A percentile compares a stretch with the other conserved stretches of the same genome.
These are phyloP conservation scores for Rotaria magnacalcarata DNA, from an alignment of 2,888 invertebrate species.

Conservation along the genomic window DNA sequence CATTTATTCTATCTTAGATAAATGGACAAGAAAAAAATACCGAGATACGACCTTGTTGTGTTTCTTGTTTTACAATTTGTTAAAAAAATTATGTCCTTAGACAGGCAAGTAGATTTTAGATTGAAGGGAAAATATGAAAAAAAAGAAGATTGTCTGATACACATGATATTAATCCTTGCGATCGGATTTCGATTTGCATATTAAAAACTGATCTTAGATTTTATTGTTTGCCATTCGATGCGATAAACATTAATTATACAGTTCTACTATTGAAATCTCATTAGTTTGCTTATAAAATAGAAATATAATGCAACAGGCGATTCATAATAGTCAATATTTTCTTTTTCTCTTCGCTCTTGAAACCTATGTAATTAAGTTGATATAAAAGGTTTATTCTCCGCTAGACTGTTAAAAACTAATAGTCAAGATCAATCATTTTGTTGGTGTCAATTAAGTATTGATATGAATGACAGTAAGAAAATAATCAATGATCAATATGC, in stretches of 20 bases:
- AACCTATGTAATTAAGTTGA: constrained; percentile 5
- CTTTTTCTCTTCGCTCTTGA: neutral
- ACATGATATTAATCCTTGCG: no score
- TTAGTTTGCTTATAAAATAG: neutral
- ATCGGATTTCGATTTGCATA: neutral
- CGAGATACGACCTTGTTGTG: no score
- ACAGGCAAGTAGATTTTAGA: no score
- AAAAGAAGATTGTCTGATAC: no score
- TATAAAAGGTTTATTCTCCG: neutral
- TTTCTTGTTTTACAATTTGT: no score
- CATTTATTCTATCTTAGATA: no score
- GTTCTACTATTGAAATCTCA: neutral
- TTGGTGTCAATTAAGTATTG: neutral
- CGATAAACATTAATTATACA: neutral
- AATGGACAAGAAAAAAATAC: no score
- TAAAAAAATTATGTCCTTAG: no score
- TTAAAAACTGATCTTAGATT: neutral
- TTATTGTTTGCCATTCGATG: neutral
- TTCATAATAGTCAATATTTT: constrained; percentile 1
- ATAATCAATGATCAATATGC: neutral
- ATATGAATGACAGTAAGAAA: neutral
- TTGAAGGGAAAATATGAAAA: no score
- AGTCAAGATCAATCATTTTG: neutral
- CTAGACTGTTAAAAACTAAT: neutral
- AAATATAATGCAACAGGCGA: neutral